These are phyloP conservation scores for Octomys mimax DNA, from an alignment of 2,797 vertebrate species.

Conservation along the genomic window DNA sequence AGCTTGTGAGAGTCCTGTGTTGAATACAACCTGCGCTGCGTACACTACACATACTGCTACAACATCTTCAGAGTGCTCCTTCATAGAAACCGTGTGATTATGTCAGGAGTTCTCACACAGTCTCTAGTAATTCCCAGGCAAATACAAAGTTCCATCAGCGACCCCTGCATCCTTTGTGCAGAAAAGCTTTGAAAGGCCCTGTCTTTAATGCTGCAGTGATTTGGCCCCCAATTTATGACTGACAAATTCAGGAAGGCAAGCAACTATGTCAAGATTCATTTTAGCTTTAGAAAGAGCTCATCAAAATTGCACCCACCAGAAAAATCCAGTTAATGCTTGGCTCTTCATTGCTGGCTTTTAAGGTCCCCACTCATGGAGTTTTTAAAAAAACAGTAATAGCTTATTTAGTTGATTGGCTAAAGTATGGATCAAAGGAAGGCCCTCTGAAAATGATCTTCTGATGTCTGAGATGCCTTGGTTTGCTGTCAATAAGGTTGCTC, in stretches of 20 bases:
- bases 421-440: neutral
- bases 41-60: too few species aligned
- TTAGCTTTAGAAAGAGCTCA: neutral
- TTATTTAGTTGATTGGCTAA: neutral
- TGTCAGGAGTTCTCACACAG: neutral
- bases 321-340: neutral
- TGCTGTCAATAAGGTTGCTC: neutral
- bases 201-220: neutral
- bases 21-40: neutral
- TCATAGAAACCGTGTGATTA: neutral
- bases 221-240: neutral
- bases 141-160: neutral
- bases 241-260: neutral
- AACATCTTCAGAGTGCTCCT: neutral
- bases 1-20: neutral
- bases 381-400: neutral
- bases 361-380: neutral
- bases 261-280: neutral
- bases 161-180: accelerated
- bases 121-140: neutral
- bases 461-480: neutral
- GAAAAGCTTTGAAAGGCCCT: neutral
- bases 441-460: neutral
- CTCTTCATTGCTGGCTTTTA: neutral
- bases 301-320: neutral